phyloP scores from a whole-genome alignment of 92 coral and sea anemone genomes.

The Umimayanthus chanpuru region DNA sequence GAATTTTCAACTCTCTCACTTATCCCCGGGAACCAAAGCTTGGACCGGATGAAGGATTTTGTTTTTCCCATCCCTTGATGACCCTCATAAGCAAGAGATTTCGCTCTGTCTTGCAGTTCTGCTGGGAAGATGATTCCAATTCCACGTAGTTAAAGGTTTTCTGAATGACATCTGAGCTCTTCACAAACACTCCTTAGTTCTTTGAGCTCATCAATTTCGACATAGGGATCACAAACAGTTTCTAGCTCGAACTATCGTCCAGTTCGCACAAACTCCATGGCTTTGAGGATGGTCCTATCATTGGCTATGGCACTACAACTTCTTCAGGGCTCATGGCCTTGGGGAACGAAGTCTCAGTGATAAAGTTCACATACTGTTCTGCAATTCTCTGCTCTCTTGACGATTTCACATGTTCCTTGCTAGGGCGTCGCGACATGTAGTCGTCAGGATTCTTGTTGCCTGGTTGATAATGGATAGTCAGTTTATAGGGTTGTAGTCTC shows the following conservation, averaged over 20 bases:
- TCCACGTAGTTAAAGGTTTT: not conserved
- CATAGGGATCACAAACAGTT: not conserved
- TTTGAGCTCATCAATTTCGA: not conserved
- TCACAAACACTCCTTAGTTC: not conserved
- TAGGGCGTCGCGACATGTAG: not conserved
- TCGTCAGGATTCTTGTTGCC: constrained; percentile 34
- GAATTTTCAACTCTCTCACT: too few species aligned
- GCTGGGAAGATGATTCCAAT: constrained; percentile 12
- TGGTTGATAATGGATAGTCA: constrained; percentile 11
- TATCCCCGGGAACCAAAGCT: constrained; percentile 23
- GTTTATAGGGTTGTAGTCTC: constrained; percentile 11
- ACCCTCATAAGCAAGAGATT: not conserved
- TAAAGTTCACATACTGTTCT: constrained; percentile 37
- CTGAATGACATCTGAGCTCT: constrained; percentile 9
- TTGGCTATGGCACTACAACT: constrained; percentile 6
- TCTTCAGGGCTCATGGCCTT: constrained; percentile 22
- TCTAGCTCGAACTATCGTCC: constrained; percentile 21
- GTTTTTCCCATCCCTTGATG: constrained; percentile 7
- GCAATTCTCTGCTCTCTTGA: not conserved
- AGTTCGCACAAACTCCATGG: constrained; percentile 13
- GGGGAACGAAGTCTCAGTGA: not conserved
- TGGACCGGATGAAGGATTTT: constrained; percentile 25
- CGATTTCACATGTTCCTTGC: too few species aligned
- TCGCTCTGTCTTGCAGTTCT: not conserved
- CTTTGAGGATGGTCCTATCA: constrained; percentile 17